Conservation (phyloP, 2,797 vertebrate genomes). For the Pelobates cultripes region DNA sequence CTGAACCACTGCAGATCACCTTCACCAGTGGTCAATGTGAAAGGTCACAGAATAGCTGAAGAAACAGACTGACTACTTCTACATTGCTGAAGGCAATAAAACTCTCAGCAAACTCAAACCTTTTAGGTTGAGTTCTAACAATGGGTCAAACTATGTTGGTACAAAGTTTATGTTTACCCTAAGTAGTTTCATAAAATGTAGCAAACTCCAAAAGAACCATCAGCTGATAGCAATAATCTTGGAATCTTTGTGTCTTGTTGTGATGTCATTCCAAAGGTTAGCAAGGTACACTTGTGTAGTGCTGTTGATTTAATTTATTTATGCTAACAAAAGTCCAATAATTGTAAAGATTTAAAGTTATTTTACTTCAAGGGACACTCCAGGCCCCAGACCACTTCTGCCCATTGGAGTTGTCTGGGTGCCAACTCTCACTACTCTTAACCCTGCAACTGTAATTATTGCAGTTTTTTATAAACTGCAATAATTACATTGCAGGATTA, state of each 20-base stretch:
- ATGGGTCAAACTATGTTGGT: constrained; percentile 5
- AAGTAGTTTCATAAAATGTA: neutral
- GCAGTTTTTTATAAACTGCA: too few species aligned
- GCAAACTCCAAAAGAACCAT: neutral
- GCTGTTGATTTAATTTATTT: too few species aligned
- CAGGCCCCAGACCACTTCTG: too few species aligned
- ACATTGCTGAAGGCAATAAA: constrained; percentile 23
- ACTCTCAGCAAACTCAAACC: constrained; percentile 4
- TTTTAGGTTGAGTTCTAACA: constrained; percentile 24
- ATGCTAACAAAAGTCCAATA: too few species aligned
- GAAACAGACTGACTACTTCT: constrained; percentile 3
- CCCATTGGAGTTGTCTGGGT: too few species aligned
- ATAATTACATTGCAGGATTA: too few species aligned
- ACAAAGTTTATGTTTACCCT: constrained; percentile 25
- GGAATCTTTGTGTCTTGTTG: neutral
- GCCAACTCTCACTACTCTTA: too few species aligned
- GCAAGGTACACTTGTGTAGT: too few species aligned
- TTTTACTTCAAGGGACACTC: too few species aligned
- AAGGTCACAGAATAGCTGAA: constrained; percentile 29
- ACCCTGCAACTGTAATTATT: too few species aligned
- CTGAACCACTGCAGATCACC: constrained; percentile 31
- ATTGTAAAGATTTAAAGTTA: too few species aligned
- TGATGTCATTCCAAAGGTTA: neutral
- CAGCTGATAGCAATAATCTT: neutral
- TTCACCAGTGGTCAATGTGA: constrained; percentile 22